Conservation (phyloP, 2,797 vertebrate genomes). For the Australoheros facetus region DNA sequence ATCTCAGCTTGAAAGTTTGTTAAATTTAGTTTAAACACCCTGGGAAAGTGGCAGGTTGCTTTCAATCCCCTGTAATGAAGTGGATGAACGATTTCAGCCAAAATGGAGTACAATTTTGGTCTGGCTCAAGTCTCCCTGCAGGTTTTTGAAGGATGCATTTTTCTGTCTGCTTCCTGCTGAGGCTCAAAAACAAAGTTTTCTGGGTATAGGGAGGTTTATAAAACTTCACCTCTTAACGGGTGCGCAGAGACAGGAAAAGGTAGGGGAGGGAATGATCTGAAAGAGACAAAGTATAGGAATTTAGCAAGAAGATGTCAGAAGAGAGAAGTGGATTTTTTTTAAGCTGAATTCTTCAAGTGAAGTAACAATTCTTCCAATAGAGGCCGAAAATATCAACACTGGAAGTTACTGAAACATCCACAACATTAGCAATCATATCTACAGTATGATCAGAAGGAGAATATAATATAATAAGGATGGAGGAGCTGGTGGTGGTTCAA, state of each 20-base stretch:
- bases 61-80: constrained; percentile 47
- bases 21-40: constrained; percentile 70
- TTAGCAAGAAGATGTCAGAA: neutral
- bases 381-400: neutral
- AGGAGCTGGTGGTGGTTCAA: neutral
- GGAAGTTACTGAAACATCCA: neutral
- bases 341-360: neutral
- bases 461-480: neutral
- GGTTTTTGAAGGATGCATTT: constrained; percentile 43
- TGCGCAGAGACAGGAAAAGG: constrained; percentile 16
- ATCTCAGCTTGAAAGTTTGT: constrained; percentile 61
- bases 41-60: constrained; percentile 59
- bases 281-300: neutral
- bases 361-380: neutral
- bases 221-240: constrained; percentile 13
- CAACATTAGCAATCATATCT: neutral
- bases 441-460: too few species aligned
- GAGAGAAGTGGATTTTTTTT: neutral
- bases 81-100: constrained; percentile 30
- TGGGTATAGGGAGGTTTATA: constrained; percentile 28
- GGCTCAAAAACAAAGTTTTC: constrained; percentile 48
- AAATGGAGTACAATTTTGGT: constrained; percentile 43
- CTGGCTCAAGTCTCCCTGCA: constrained; percentile 43
- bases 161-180: constrained; percentile 42
- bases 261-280: neutral